A percentile compares a stretch with the other conserved stretches of the same genome.
These are phyloP conservation scores for Limnephilus rhombicus DNA, from an alignment of 2,888 invertebrate species.

Conservation along the genomic window DNA sequence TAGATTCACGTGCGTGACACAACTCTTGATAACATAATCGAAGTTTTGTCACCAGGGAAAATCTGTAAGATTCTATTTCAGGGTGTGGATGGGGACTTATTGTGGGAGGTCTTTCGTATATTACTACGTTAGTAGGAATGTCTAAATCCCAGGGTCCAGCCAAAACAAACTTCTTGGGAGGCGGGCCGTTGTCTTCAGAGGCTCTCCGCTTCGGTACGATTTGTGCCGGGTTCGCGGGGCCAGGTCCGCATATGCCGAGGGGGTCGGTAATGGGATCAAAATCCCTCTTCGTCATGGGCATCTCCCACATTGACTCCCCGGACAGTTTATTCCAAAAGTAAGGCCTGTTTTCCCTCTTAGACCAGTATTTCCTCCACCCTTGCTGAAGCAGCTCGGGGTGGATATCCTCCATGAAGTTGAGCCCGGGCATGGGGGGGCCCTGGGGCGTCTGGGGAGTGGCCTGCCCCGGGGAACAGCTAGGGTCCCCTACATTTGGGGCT, in stretches of 20 bases:
- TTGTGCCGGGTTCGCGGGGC: conserved; percentile 74
- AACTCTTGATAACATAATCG: conserved; percentile 95
- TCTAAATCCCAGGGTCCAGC: conserved; percentile 98
- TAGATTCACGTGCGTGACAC: conserved; percentile 93
- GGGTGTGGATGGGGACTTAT: conserved; percentile 95
- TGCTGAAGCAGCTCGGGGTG: conserved; percentile 82
- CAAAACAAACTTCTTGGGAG: conserved; percentile 90
- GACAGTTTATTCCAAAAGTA: conserved; percentile 98
- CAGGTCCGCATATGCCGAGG: conserved; percentile 85
- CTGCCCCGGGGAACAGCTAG: conserved; percentile 68
- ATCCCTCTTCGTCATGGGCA: conserved; percentile 88
- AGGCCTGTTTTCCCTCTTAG: conserved; percentile 94
- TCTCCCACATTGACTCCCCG: conserved; percentile 98
- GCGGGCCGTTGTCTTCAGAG: conserved; percentile 89
- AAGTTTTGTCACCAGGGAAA: conserved; percentile 89
- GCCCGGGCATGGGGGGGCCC: conserved; percentile 77
- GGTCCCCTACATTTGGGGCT: conserved; percentile 6
- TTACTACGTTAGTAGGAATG: conserved; percentile 93
- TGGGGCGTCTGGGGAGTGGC: conserved; percentile 78
- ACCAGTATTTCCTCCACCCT: conserved; percentile 98
- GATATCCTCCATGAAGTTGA: conserved; percentile 74
- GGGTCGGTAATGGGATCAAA: conserved; percentile 96
- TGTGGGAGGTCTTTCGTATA: conserved; percentile 91
- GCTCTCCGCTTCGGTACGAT: conserved; percentile 85
- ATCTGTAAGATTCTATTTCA: conserved; percentile 93